A percentile compares a stretch with the other conserved stretches of the same genome.
phyloP scores from a whole-genome alignment of 2,113 vertebrate genomes.

The Catharus bicknelli region DNA sequence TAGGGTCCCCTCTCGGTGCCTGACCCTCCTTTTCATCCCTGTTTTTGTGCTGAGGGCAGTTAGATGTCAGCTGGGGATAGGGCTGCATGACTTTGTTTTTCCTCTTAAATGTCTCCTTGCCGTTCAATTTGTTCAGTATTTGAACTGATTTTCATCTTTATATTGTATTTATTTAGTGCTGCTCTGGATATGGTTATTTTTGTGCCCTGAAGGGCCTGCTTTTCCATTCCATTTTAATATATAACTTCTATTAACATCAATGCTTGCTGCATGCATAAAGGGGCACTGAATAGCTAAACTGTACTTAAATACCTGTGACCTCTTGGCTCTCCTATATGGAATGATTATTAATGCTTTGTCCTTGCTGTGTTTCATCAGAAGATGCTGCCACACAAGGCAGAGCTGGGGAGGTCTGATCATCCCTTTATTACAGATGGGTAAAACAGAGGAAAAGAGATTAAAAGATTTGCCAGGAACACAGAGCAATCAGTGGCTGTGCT shows the following conservation, averaged over 20 bases:
- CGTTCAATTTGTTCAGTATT: conserved; percentile 34
- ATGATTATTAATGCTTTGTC: not conserved
- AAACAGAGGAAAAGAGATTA: conserved; percentile 60
- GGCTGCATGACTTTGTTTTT: not conserved
- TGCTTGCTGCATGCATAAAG: not conserved
- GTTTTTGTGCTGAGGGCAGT: not conserved
- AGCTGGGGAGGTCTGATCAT: conserved; percentile 22
- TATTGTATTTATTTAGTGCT: conserved; percentile 10
- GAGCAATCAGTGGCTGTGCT: conserved; percentile 51
- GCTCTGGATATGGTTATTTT: conserved; percentile 16
- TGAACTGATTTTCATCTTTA: conserved; percentile 10
- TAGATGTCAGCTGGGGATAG: not conserved
- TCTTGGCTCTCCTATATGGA: not conserved
- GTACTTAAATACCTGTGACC: conserved; percentile 14
- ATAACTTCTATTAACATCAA: conserved; percentile 2
- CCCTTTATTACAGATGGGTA: conserved; percentile 50
- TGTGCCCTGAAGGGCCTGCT: conserved; percentile 1
- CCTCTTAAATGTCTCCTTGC: not conserved
- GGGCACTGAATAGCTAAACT: not conserved
- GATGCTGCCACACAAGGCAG: conserved; percentile 1
- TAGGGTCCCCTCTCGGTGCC: not conserved
- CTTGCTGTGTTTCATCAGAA: not conserved
- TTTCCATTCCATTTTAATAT: not conserved
- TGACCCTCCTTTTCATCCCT: not conserved
- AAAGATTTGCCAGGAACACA: conserved; percentile 53